Evolutionary conservation across 1,140 invertebrate species (phyloP).

Genomic region (Drosophila arawakana): DNA sequence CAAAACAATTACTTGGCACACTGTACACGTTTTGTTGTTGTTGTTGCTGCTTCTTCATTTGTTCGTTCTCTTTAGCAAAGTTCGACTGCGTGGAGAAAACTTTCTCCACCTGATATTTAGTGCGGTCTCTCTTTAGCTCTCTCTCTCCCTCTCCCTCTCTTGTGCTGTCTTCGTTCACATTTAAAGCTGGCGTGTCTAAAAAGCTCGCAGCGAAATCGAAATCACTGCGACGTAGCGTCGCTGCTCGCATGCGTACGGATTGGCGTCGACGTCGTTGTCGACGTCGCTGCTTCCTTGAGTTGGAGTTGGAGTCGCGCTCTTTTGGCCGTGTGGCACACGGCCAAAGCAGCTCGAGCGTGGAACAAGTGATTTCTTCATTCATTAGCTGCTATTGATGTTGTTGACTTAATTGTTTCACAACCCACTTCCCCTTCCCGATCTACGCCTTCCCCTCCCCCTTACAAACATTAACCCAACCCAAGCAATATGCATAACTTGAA

Average conservation of each 20-base stretch:
- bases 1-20: too few relatives aligned
- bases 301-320: constrained; percentile 27
- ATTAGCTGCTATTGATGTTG: constrained; percentile 50
- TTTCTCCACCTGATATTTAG: constrained; percentile 65
- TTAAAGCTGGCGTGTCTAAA: constrained; percentile 44
- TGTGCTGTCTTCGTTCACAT: constrained; percentile 25
- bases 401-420: constrained; percentile 43
- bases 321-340: constrained; percentile 63
- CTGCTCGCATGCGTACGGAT: background rate
- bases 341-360: constrained; percentile 74
- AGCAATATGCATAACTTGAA: constrained; percentile 45
- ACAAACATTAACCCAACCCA: constrained; percentile 11
- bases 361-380: constrained; percentile 66
- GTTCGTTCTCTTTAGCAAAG: constrained; percentile 63
- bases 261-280: constrained; percentile 30
- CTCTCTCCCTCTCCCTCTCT: background rate
- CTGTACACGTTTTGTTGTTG: background rate
- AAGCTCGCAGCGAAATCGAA: constrained; percentile 52
- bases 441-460: too few relatives aligned
- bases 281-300: constrained; percentile 31
- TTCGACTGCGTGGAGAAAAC: constrained; percentile 61
- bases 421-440: background rate
- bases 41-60: constrained; percentile 9
- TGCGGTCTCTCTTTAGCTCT: constrained; percentile 18
- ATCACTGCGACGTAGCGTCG: constrained; percentile 23